Evolutionary conservation across 1,140 invertebrate genomes (phyloP), one percentile per base, ranked within the genome.

Genomic region (Chelonus insularis): DNA sequence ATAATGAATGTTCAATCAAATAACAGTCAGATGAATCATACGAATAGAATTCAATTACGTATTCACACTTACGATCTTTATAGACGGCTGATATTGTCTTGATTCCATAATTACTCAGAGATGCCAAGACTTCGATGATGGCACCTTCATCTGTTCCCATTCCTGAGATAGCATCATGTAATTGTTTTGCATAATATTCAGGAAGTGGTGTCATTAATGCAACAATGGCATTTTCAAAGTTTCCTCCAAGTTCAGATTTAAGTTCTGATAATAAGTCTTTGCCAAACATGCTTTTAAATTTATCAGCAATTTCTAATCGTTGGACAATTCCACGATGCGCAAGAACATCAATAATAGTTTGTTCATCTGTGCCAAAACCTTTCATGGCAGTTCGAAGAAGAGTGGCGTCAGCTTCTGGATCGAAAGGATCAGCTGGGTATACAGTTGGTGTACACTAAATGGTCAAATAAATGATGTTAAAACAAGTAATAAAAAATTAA

Each of bases 251-350:
- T 80, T 97, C 95, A 43, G 88, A 90, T 76, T 95, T 95, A 57
- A 97, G 77, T 64, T 96, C 92, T 45, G 91, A 90, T 39, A 93
- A 86, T 51, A 97, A 80, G 72, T 96, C 94, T 86, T 97, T 97
- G 77, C 96, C 96, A 77, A 92, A 99, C 80, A 93, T 89, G 14
- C 91, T 93, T 82, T 98, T 98, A 80, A 95, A 99, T 14, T 90
- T 89, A 66, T 91, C 87, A 4, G 91, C 88, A 69, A 99, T 96
- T 78, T 97, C 90, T 60, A 94, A 83, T 60, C 96, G 87, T 79
- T 97, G 95, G 2, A 91, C 88, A 70, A 92, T 93, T 29, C 91
- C 91, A 63, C 95, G 86, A 72, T 90, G 89, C 34, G 90, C 91
- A 3, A 97, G 81, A 0, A 97, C 87, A 69, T 95, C 91, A 68